These are phyloP conservation scores for Neoascia interrupta DNA, from an alignment of 2,888 invertebrate species.

Conservation along the genomic window DNA sequence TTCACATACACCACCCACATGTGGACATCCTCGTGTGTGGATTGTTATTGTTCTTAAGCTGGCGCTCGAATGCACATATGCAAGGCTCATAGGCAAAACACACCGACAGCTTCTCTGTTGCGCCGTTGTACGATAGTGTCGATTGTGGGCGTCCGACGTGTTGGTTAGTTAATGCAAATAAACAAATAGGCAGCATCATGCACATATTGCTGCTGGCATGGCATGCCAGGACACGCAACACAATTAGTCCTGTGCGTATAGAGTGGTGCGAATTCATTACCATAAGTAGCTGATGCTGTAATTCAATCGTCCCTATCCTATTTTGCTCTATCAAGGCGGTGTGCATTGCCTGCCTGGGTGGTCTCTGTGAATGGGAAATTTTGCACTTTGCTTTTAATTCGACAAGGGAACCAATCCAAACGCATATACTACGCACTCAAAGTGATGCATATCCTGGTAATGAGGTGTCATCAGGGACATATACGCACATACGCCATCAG, in stretches of 20 bases:
- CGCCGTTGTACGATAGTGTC: constrained; percentile 40
- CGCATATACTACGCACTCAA: constrained; percentile 31
- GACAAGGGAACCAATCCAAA: constrained; percentile 16
- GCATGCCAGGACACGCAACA: constrained; percentile 43
- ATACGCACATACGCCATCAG: constrained; percentile 45
- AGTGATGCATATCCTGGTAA: constrained; percentile 67
- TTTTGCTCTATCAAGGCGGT: background rate
- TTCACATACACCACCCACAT: background rate
- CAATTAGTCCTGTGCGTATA: constrained; percentile 54
- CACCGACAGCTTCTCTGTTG: background rate
- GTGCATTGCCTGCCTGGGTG: no score
- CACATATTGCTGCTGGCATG: constrained; percentile 18
- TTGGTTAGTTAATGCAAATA: constrained; percentile 63
- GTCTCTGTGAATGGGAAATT: constrained; percentile 46
- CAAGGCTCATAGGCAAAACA: constrained; percentile 6
- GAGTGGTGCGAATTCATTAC: constrained; percentile 65
- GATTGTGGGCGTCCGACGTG: constrained; percentile 60
- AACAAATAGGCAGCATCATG: constrained; percentile 65
- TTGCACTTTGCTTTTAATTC: constrained; percentile 57
- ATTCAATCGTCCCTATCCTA: constrained; percentile 52
- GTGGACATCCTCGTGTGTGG: background rate
- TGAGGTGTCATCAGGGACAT: constrained; percentile 63
- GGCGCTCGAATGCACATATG: background rate
- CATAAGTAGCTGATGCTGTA: constrained; percentile 68
- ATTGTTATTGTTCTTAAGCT: constrained; percentile 55